A percentile compares a stretch with the other conserved stretches of the same genome.
Conservation (phyloP, 2,113 vertebrate species). For the Procavia capensis region DNA sequence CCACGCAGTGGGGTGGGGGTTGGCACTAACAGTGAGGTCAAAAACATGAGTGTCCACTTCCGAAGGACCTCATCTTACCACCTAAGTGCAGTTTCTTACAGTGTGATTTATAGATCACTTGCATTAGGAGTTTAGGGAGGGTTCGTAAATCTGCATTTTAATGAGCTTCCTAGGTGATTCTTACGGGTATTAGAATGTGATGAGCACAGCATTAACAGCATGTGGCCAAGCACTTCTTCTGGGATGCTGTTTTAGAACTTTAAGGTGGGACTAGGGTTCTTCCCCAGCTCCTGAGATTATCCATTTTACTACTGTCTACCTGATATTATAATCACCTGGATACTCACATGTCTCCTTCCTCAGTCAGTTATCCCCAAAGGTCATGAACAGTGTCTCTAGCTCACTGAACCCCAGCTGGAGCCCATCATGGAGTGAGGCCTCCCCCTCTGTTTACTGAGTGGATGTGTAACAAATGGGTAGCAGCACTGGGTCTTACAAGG, state of each 20-base stretch:
- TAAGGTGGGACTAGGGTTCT: neutral
- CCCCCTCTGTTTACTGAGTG: neutral
- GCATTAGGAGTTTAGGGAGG: neutral
- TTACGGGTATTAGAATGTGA: neutral
- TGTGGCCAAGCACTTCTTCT: neutral
- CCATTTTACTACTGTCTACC: neutral
- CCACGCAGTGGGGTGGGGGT: neutral
- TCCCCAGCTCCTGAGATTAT: neutral
- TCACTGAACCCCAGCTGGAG: neutral
- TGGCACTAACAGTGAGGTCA: neutral
- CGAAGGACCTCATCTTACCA: neutral
- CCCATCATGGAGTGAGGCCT: no score
- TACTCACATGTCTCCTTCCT: neutral
- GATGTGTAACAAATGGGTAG: neutral
- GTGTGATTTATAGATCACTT: neutral
- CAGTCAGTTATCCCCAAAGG: neutral
- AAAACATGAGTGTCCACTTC: neutral
- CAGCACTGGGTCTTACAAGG: neutral
- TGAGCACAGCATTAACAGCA: accelerated
- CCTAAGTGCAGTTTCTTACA: neutral
- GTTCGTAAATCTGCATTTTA: neutral
- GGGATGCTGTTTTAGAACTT: neutral
- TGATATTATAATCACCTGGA: neutral
- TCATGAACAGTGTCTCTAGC: neutral
- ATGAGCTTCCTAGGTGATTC: neutral